Percentiles rank a stretch among this genome's conserved stretches.
These are phyloP conservation scores for Choloepus didactylus DNA, from an alignment of 2,797 vertebrate genomes.

Conservation along the genomic window DNA sequence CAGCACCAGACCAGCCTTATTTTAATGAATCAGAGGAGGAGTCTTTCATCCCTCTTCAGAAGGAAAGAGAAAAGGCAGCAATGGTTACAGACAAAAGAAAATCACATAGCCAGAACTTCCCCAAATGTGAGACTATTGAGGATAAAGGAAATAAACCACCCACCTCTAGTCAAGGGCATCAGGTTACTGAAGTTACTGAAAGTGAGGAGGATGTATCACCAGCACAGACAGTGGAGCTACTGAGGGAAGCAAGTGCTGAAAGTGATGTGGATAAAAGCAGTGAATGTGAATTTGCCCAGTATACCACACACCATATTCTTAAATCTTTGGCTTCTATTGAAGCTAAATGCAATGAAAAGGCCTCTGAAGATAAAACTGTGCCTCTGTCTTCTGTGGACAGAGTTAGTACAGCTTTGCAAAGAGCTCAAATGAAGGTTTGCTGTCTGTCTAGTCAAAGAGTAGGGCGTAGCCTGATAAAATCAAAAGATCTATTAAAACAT, in stretches of 20 bases:
- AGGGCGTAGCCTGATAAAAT: constrained; percentile 86
- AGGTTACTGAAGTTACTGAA: constrained; percentile 66
- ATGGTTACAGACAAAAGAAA: constrained; percentile 67
- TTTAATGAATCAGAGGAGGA: constrained; percentile 88
- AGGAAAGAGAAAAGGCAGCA: constrained; percentile 68
- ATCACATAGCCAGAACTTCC: constrained; percentile 58
- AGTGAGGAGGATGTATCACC: constrained; percentile 53
- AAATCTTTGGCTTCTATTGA: constrained; percentile 84
- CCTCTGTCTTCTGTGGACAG: constrained; percentile 81
- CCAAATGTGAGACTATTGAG: constrained; percentile 48
- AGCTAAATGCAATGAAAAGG: constrained; percentile 52
- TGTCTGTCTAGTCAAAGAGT: constrained; percentile 84
- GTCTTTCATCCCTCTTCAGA: constrained; percentile 65
- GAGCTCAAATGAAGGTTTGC: constrained; percentile 85
- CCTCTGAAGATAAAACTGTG: constrained; percentile 70
- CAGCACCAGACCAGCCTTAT: constrained; percentile 87
- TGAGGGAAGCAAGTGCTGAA: constrained; percentile 81
- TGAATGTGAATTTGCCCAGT: constrained; percentile 88
- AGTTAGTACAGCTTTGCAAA: constrained; percentile 86
- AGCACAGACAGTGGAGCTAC: constrained; percentile 71
- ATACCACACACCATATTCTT: constrained; percentile 91
- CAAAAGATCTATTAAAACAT: constrained; percentile 88
- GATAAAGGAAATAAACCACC: constrained; percentile 72
- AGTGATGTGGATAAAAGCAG: constrained; percentile 81
- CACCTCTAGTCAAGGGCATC: constrained; percentile 29